Evolutionary conservation across 2,888 invertebrate genomes (phyloP).

Genomic region (Scelioninae gen. 1): DNA sequence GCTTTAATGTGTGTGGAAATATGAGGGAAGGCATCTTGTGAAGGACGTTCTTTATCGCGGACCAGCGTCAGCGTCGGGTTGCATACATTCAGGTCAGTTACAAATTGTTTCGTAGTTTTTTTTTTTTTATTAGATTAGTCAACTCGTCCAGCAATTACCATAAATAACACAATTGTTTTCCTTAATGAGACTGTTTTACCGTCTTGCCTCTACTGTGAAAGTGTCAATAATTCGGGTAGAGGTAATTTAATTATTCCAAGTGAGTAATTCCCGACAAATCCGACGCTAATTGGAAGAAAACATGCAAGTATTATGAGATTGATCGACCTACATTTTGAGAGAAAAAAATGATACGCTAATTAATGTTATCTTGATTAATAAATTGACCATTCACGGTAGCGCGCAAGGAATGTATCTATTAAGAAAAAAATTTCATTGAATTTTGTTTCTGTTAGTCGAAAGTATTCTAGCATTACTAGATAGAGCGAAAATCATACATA

Average conservation of each 20-base stretch:
- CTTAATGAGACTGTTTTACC: conserved; percentile 36
- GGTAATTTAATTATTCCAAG: conserved; percentile 43
- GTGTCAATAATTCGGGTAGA: conserved; percentile 44
- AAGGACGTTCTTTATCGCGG: conserved; percentile 94
- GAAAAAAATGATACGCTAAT: conserved; percentile 40
- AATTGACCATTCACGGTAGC: conserved; percentile 23
- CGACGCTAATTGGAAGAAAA: conserved; percentile 43
- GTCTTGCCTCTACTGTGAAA: conserved; percentile 30
- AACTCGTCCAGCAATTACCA: conserved; percentile 27
- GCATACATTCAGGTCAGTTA: conserved; percentile 90
- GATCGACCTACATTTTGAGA: conserved; percentile 32
- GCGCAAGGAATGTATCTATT: background rate
- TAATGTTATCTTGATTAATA: conserved; percentile 22
- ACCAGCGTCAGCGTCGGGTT: conserved; percentile 93
- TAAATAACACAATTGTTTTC: conserved; percentile 41
- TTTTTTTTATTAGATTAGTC: conserved; percentile 17
- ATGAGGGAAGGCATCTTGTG: conserved; percentile 95
- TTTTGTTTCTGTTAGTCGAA: conserved; percentile 5
- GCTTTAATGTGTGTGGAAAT: conserved; percentile 95
- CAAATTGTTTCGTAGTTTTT: background rate
- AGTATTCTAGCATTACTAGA: too few species aligned
- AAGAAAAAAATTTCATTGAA: conserved; percentile 10
- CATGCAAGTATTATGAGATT: conserved; percentile 14
- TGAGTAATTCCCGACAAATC: conserved; percentile 27
- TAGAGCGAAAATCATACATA: too few species aligned